Percentiles rank a stretch among this genome's conserved stretches.
Conservation (phyloP, 2,888 invertebrate species). For the Cosmia pyralina region DNA sequence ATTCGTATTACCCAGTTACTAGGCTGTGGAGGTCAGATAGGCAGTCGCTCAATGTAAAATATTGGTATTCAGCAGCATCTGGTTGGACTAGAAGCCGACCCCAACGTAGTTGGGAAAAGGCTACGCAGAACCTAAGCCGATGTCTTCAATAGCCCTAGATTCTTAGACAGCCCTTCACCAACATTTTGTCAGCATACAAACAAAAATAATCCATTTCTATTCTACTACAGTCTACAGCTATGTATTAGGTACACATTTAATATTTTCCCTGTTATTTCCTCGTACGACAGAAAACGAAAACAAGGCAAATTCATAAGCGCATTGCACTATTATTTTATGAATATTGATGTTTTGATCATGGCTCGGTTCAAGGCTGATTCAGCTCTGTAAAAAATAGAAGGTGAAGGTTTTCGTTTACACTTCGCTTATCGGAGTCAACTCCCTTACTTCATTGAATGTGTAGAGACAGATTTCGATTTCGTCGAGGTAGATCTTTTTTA, state of each 20-base stretch:
- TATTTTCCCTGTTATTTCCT: constrained; percentile 49
- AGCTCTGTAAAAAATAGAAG: constrained; percentile 8
- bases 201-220: constrained; percentile 46
- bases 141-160: too few relatives aligned
- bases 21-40: too few relatives aligned
- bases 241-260: constrained; percentile 35
- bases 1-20: too few relatives aligned
- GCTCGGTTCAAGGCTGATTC: constrained; percentile 5
- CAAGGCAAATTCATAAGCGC: constrained; percentile 31
- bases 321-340: constrained; percentile 50
- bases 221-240: constrained; percentile 20
- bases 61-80: too few relatives aligned
- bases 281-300: constrained; percentile 39
- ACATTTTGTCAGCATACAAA: constrained; percentile 15
- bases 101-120: too few relatives aligned
- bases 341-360: constrained; percentile 57
- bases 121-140: too few relatives aligned
- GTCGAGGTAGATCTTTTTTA: too few relatives aligned
- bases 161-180: neutral
- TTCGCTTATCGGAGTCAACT: neutral
- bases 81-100: too few relatives aligned
- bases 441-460: neutral
- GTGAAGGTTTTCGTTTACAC: neutral
- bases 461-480: neutral
- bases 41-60: too few relatives aligned